Conservation (phyloP, 2,888 invertebrate species). For the Morpho achilles region DNA sequence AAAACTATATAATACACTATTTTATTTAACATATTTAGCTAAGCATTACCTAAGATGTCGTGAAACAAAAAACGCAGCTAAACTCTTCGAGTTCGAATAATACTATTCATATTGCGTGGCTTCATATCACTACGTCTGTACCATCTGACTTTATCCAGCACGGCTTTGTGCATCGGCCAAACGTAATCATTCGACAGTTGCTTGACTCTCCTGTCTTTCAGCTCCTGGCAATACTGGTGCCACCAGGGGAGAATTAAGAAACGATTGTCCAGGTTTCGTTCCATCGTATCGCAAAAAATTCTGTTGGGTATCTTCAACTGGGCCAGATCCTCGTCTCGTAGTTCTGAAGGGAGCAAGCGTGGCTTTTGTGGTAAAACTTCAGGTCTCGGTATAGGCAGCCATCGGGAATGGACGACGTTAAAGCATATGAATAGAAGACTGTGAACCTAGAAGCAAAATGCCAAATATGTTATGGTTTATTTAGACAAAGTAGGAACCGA, state of each 20-base stretch:
- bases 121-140: slow-evolving; percentile 24
- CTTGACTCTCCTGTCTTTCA: slow-evolving; percentile 31
- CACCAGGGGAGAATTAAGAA: slow-evolving; percentile 50
- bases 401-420: neutral
- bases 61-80: neutral
- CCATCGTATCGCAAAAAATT: slow-evolving; percentile 41
- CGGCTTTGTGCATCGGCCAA: slow-evolving; percentile 29
- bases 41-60: too few species aligned
- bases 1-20: too few species aligned
- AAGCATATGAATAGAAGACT: neutral
- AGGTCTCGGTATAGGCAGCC: neutral
- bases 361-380: neutral
- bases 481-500: too few species aligned
- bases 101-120: neutral
- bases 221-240: slow-evolving; percentile 41
- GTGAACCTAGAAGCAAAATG: too few species aligned
- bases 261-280: slow-evolving; percentile 28
- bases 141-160: slow-evolving; percentile 30
- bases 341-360: neutral
- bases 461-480: too few species aligned
- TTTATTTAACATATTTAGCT: too few species aligned
- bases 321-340: slow-evolving; percentile 7
- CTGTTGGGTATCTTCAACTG: slow-evolving; percentile 37
- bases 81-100: neutral
- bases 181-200: slow-evolving; percentile 8